Base-by-base conservation (phyloP, 2,797 vertebrate genomes). In the Ciconia nigra region DNA sequence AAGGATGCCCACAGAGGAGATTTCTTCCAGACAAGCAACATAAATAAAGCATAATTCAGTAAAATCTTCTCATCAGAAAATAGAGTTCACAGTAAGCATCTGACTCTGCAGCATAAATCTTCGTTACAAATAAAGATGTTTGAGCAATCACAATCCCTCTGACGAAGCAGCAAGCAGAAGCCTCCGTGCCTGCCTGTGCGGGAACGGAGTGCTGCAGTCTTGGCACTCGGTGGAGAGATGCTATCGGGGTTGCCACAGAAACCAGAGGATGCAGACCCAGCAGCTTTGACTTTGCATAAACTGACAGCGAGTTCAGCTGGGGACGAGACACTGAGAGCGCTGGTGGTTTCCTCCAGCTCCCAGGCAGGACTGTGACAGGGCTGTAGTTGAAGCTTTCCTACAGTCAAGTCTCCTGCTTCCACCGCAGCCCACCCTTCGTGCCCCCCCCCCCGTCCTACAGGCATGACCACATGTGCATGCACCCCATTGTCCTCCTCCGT, bases 141-240 rank as follows among this genome's bases (percentile, higher is more conserved):
- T 46, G 74, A 82, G 88, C 44, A 57, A 49, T 49, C 59, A 4
- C 61, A 72, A 8, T 19, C 77, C 77, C 83, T 93, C 39, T 89
- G 93, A 93, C 0, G 7, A 90, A 89, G 93, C 91, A 92, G 95
- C 89, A 87, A 39, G 77, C 95, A 77, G 90, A n/a, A 87, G 88
- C 39, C 55, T 92, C 62, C 1, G 2, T 33, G 85, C 70, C 76
- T 47, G 88, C 54, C 44, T 59, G 82, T 33, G 65, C 61, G 29
- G 93, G 89, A 87, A 13, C 4, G 0, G 62, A 95, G 88, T 35
- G 81, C 97, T 96, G 94, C 95, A 96, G 96, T 52, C 94, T 7
- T 52, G 95, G 90, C 81, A 20, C 73, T 52, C 3, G 1, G 55
- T 15, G 15, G 63, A 49, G 91, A 76, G 94, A 97, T 96, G 87